These are phyloP conservation scores for Paramuricea clavata DNA, from an alignment of 92 coral and sea anemone species.

Conservation along the genomic window DNA sequence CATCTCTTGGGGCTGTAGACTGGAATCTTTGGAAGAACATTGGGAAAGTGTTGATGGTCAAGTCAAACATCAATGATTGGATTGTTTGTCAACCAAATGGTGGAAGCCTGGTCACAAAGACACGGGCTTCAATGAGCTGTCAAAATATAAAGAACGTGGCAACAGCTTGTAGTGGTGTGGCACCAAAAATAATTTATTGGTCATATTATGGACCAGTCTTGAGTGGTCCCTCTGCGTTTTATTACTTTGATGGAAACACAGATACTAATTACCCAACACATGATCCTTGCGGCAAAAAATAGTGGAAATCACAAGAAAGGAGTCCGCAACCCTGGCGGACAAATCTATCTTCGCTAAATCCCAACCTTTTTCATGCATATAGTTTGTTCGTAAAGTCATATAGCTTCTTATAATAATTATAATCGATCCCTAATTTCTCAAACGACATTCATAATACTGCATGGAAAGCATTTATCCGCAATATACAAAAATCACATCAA, in stretches of 20 bases:
- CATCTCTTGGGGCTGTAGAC: slow-evolving; percentile 68
- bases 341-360: slow-evolving; percentile 67
- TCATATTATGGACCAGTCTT: background rate
- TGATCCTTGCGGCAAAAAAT: slow-evolving; percentile 62
- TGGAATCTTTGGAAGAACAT: slow-evolving; percentile 62
- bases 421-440: no score
- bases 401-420: no score
- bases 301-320: slow-evolving; percentile 36
- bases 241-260: slow-evolving; percentile 60
- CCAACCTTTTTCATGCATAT: no score
- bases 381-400: no score
- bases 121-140: slow-evolving; percentile 54
- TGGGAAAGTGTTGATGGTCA: slow-evolving; percentile 70
- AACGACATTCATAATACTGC: no score
- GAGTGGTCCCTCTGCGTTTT: slow-evolving; percentile 1
- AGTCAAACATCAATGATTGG: slow-evolving; percentile 84
- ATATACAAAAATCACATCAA: no score
- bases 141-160: slow-evolving; percentile 56
- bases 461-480: no score
- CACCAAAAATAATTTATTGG: slow-evolving; percentile 9
- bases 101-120: slow-evolving; percentile 66
- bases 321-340: slow-evolving; percentile 78
- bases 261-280: slow-evolving; percentile 61
- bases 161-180: slow-evolving; percentile 19
- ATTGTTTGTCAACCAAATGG: slow-evolving; percentile 59